Conservation (phyloP, 2,113 vertebrate genomes). For the Gambusia holbrooki region DNA sequence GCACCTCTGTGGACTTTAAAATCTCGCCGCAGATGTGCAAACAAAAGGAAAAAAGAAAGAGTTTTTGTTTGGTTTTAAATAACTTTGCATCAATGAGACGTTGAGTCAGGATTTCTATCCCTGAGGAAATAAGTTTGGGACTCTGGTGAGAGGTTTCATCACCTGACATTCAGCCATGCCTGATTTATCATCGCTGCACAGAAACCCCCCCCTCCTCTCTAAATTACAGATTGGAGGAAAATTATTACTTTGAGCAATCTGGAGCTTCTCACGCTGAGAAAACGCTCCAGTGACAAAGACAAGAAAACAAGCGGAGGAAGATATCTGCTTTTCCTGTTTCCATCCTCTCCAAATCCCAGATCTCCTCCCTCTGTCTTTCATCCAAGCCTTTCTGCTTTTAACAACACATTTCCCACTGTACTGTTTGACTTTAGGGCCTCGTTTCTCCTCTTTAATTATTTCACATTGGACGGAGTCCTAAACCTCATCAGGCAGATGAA, state of each 20-base stretch:
- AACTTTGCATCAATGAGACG: slow-evolving; percentile 33
- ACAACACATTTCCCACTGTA: slow-evolving; percentile 8
- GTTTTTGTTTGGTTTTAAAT: slow-evolving; percentile 35
- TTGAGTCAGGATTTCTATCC: not conserved
- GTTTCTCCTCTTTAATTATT: slow-evolving; percentile 50
- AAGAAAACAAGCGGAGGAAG: slow-evolving; percentile 12
- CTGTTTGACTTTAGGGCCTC: slow-evolving; percentile 22
- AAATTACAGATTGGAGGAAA: slow-evolving; percentile 63
- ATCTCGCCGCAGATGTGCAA: slow-evolving; percentile 46
- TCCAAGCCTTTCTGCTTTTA: slow-evolving; percentile 13
- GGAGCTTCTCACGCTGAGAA: slow-evolving; percentile 14
- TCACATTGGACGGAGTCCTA: slow-evolving; percentile 33
- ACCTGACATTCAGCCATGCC: slow-evolving; percentile 31
- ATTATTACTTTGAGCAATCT: slow-evolving; percentile 50
- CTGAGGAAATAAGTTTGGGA: not conserved
- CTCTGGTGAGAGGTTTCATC: slow-evolving; percentile 31
- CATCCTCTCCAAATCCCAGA: slow-evolving; percentile 5
- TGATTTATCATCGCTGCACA: slow-evolving; percentile 61
- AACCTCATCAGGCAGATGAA: slow-evolving; percentile 13
- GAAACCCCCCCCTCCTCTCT: not conserved
- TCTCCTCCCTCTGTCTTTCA: slow-evolving; percentile 12
- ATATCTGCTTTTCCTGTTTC: slow-evolving; percentile 4
- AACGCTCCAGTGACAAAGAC: slow-evolving; percentile 13
- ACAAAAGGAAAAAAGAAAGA: slow-evolving; percentile 15
- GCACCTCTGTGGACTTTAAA: slow-evolving; percentile 22